Base-by-base conservation (phyloP, 2,797 vertebrate genomes). In the Oceanodroma leucorhoa region DNA sequence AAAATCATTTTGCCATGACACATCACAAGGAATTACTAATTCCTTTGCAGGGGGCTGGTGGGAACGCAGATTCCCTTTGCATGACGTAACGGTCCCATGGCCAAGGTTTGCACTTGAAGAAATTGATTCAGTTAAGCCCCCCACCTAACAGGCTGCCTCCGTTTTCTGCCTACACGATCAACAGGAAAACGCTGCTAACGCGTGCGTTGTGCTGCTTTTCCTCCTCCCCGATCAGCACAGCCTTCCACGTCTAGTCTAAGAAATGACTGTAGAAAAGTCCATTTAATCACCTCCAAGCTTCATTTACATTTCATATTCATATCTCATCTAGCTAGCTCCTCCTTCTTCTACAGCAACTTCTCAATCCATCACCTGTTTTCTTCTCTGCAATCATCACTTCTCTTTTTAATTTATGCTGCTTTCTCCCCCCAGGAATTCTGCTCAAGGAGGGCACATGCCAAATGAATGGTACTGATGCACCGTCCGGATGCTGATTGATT, bases 351-450 rank as follows among this genome's bases (percentile, higher is more conserved):
- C 54, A 67, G 70, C 50, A 79, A 30, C 71, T 85, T 65, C 89
- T 94, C 90, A 76, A 89, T 87, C 73, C 90, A 94, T 72, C 67
- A 91, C 30, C 26, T 55, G 14, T 5, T 61, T 93, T 85, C 51
- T 88, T 43, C 46, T 51, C 32, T 58, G 43, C 89, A 80, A 90
- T 93, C 81, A 94, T 43, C 77, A 82, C 71, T 95, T 94, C 80
- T 94, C 45, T 36, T 88, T 89, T 70, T 62, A 57, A 80, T 94
- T 95, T 81, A 79, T 53, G 22, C 53, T 40, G 24, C 58, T 45
- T 34, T 55, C 61, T 87, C 34, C 36, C 58, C 27, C 48, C 24
- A 36, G 64, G 46, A 90, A 54, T 54, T 92, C 65, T 57, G 65
- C 76, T 72, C 7, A 2, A 84, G 83, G 22, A 69, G 40, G 22